Base-by-base conservation (phyloP, 2,888 invertebrate genomes). In the Abrostola tripartita region DNA sequence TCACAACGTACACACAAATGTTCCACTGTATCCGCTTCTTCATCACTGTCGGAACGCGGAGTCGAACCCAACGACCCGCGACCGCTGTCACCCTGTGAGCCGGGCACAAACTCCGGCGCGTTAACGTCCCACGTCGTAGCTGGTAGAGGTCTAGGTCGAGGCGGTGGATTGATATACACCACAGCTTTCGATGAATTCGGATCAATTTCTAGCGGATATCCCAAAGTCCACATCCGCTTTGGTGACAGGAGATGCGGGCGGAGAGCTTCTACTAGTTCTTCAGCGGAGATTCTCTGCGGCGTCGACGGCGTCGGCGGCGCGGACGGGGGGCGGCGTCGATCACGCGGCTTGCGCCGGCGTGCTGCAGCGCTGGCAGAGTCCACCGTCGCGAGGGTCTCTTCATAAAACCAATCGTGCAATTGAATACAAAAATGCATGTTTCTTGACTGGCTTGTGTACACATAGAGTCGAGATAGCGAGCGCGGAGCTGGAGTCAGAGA, bases 1-100 rank as follows among this genome's bases (percentile, higher is more conserved):
- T 95, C 95, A 91, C 98, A 98, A 62, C 98, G 95, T 37, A 95
- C 96, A 89, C 98, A 98, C 65, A 95, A 95, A 82, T 96, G 95
- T 88, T 96, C 95, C 86, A 94, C 94, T 85, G 92, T 89, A 88
- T 95, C 95, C 87, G 92, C 92, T 87, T 95, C 95, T 89, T 95
- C 94, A 68, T 95, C 95, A 88, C 95, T 95, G 83, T 95, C 92
- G 5, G 95, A 95, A 37, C 95, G 93, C 41, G 95, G 95, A 74
- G 95, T 94, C 71, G 95, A 95, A 74, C 94, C 95, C 80, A 92
- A 95, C 64, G 94, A 95, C 56, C 93, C 95, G 69, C 95, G 91
- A 62, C 95, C 95, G 85, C 95, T 95, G 85, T 95, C 95, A 63
- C 92, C 90, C 74, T 95, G 95, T 40, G 93, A 93, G 71, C 91